Evolutionary conservation across 2,797 vertebrate species (phyloP).

Genomic region (Agapornis canus): DNA sequence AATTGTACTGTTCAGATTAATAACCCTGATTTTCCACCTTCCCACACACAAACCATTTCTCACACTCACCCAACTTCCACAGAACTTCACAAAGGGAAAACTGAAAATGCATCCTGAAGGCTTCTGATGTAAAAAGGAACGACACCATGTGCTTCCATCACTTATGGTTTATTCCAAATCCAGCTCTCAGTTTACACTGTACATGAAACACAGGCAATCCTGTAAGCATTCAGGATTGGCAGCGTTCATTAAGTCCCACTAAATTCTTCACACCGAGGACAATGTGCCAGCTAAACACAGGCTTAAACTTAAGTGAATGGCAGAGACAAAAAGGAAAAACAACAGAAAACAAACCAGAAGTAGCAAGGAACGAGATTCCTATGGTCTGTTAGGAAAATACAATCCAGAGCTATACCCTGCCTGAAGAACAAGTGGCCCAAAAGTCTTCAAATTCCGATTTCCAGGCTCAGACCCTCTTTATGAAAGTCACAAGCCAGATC

Average conservation of each 20-base stretch:
- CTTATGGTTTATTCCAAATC: slow-evolving; percentile 41
- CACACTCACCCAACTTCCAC: neutral
- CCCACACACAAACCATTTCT: neutral
- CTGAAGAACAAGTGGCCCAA: neutral
- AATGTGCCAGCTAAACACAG: neutral
- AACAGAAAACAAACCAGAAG: neutral
- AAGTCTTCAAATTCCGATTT: neutral
- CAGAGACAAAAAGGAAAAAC: neutral
- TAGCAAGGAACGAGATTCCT: neutral
- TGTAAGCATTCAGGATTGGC: neutral
- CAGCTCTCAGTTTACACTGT: neutral
- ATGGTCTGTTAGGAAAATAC: neutral
- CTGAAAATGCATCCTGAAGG: neutral
- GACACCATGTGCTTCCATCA: neutral
- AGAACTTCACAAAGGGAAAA: neutral
- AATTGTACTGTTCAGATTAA: neutral
- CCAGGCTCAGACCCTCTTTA: neutral
- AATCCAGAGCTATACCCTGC: neutral
- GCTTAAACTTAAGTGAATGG: neutral
- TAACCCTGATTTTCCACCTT: neutral
- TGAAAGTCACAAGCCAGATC: neutral
- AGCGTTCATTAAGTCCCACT: neutral
- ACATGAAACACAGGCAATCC: neutral
- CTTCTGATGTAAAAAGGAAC: neutral
- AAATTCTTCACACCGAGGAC: neutral